Base-by-base conservation (phyloP, 2,113 vertebrate genomes). In the Sinocyclocheilus maitianheensis region DNA sequence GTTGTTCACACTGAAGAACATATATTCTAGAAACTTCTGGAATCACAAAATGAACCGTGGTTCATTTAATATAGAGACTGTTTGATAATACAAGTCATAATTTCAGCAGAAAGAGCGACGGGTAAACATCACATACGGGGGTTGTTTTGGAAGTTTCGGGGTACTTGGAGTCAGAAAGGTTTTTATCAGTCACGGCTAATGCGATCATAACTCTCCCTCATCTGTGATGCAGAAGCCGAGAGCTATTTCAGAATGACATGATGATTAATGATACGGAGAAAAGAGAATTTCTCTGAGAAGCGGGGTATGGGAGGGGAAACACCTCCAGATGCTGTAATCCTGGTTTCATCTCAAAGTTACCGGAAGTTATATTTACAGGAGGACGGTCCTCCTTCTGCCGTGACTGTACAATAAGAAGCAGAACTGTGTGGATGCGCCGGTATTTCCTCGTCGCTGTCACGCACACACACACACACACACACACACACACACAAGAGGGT, bases 301-400 rank as follows among this genome's bases (percentile, higher is more conserved):
- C 1, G n/a, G 14, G 40, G 22, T 20, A 20, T 2, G 22, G 86
- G 53, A 8, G 82, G 67, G 86, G 82, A 81, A 87, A 67, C 53
- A 74, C 81, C 81, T 80, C 37, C 37, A 83, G 86, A 82, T 13
- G 65, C 53, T 69, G 72, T 48, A 22, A 69, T 48, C 26, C n/a
- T 46, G 30, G 20, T 43, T 51, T 84, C 34, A 60, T 78, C 58
- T 4, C 9, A 34, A 11, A 24, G 48, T 77, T 67, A 78, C 60
- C 24, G 74, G 60, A 67, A 85, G 11, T 43, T 13, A 22, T 65
- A 63, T 34, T 79, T 79, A 58, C 26, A 40, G 24, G 13, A 67
- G 20, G 62, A n/a, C 16, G 30, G 1, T 37, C 48, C 14, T 55
- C 18, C 53, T 34, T 34, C 9, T 18, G 4, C 8, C 55, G 76